phyloP scores from a whole-genome alignment of 2,888 invertebrate species.

The Hyles lineata region DNA sequence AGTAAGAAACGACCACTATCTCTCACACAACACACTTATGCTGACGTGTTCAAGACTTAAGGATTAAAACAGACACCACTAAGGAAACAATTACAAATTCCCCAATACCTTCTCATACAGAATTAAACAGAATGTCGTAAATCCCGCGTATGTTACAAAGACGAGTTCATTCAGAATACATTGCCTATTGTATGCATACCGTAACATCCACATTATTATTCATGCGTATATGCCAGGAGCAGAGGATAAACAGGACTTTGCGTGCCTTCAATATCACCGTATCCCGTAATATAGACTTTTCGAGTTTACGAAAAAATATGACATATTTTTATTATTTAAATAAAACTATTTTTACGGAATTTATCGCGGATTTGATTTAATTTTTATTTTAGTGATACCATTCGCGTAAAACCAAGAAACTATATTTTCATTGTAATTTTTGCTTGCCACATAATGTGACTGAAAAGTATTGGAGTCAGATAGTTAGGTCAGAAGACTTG shows the following conservation, averaged over 20 bases:
- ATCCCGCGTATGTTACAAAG: background rate
- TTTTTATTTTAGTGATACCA: too few species aligned
- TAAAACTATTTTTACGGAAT: too few species aligned
- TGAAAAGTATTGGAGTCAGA: too few species aligned
- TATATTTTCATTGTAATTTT: too few species aligned
- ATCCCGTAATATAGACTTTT: background rate
- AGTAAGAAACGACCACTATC: too few species aligned
- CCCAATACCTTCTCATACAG: background rate
- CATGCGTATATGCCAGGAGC: background rate
- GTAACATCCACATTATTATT: background rate
- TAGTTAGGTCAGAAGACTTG: too few species aligned
- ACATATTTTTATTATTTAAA: background rate
- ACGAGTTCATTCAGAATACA: slow-evolving; percentile 2
- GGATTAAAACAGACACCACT: background rate
- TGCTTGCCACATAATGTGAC: too few species aligned
- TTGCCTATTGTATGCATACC: background rate
- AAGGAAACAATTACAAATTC: background rate
- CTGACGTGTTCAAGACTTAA: too few species aligned
- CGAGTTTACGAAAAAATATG: background rate
- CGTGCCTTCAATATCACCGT: background rate
- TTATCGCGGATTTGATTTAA: too few species aligned
- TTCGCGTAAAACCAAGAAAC: too few species aligned
- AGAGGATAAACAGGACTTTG: background rate
- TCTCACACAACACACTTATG: too few species aligned
- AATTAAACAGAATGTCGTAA: background rate